Evolutionary conservation across 1,140 invertebrate species (phyloP).

Genomic region (Bombus fervidus): DNA sequence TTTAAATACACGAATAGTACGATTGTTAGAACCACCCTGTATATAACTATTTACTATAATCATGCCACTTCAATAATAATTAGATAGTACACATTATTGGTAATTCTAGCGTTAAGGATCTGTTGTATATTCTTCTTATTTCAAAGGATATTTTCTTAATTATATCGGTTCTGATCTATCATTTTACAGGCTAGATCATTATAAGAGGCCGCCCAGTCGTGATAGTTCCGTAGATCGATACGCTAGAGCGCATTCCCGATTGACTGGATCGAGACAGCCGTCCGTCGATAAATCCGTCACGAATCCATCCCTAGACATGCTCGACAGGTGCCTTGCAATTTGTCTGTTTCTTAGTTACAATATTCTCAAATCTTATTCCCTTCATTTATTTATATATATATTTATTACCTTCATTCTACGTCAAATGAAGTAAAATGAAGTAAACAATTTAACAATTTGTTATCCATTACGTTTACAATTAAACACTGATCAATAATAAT

Average conservation of each 20-base stretch:
- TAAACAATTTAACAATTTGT: no score
- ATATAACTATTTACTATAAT: no score
- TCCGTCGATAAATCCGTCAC: constrained; percentile 86
- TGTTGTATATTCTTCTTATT: not conserved
- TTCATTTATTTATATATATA: not conserved
- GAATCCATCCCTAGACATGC: constrained; percentile 77
- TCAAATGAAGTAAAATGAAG: no score
- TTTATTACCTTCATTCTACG: no score
- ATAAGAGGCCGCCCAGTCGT: constrained; percentile 93
- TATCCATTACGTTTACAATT: no score
- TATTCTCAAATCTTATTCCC: constrained; percentile 1
- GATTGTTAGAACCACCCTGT: no score
- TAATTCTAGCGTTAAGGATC: not conserved
- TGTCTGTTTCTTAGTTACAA: not conserved
- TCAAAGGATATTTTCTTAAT: not conserved
- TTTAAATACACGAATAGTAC: no score
- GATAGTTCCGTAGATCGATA: constrained; percentile 94
- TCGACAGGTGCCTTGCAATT: constrained; percentile 75
- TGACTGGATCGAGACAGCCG: constrained; percentile 87
- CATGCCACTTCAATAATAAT: no score
- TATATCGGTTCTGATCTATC: not conserved
- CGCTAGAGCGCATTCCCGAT: constrained; percentile 83
- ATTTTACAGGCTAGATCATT: constrained; percentile 91
- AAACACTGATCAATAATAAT: no score
- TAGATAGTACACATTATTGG: not conserved